Conservation (phyloP, 2,888 invertebrate genomes). For the Cheilosia impressa region DNA sequence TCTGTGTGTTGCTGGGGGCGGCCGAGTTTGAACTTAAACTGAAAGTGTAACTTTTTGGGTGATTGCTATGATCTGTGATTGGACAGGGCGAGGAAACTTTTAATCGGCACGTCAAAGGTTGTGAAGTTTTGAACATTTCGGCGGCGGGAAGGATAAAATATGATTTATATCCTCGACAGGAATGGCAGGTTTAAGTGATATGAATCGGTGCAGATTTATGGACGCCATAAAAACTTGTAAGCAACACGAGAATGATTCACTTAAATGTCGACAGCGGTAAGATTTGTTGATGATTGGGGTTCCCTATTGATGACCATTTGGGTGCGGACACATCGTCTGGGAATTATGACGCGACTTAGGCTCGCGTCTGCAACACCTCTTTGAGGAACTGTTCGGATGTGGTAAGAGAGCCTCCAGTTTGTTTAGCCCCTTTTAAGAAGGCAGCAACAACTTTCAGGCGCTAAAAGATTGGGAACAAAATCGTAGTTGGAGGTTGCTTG, state of each 20-base stretch:
- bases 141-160: conserved; percentile 12
- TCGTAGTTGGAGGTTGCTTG: too few species aligned
- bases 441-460: too few species aligned
- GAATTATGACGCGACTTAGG: too few species aligned
- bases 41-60: conserved; percentile 7
- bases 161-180: conserved; percentile 53
- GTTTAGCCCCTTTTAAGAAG: too few species aligned
- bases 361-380: too few species aligned
- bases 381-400: too few species aligned
- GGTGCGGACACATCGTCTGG: too few species aligned
- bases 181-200: conserved; percentile 64
- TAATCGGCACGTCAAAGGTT: conserved; percentile 69
- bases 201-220: conserved; percentile 59
- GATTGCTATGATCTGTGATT: conserved; percentile 28
- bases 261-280: not conserved
- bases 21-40: conserved; percentile 8
- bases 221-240: conserved; percentile 35
- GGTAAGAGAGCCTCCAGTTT: too few species aligned
- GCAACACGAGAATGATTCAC: conserved; percentile 15
- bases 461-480: too few species aligned
- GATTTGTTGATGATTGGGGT: not conserved
- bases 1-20: not conserved
- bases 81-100: conserved; percentile 52
- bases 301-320: too few species aligned
- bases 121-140: conserved; percentile 16